Conservation (phyloP, 2,113 vertebrate species). For the Oncorhynchus kisutch region DNA sequence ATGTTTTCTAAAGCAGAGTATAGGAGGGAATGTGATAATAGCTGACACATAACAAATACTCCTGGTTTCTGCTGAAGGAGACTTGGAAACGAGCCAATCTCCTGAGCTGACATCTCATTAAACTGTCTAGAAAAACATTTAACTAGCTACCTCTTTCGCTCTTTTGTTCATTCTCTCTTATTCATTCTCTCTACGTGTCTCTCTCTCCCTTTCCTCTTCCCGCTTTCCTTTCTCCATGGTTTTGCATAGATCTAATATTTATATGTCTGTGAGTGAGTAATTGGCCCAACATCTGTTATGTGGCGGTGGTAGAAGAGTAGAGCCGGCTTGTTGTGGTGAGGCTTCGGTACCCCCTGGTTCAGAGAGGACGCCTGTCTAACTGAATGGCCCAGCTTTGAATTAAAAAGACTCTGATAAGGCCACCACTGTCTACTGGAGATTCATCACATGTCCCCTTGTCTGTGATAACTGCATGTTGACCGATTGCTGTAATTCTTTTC, state of each 20-base stretch:
- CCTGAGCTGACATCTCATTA: slow-evolving; percentile 79
- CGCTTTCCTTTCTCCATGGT: neutral
- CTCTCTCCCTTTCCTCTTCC: slow-evolving; percentile 6
- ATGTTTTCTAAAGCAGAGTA: slow-evolving; percentile 69
- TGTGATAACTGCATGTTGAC: slow-evolving; percentile 59
- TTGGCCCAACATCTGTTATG: slow-evolving; percentile 64
- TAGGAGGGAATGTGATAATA: slow-evolving; percentile 58
- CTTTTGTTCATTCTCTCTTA: slow-evolving; percentile 7
- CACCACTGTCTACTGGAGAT: slow-evolving; percentile 63
- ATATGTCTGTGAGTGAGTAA: slow-evolving; percentile 61
- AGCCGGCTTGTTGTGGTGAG: slow-evolving; percentile 31
- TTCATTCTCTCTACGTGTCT: neutral
- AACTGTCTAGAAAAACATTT: slow-evolving; percentile 64
- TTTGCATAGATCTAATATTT: slow-evolving; percentile 58
- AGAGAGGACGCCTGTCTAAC: slow-evolving; percentile 49
- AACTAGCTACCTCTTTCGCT: slow-evolving; percentile 43
- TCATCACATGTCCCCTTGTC: slow-evolving; percentile 60
- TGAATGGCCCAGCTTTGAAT: slow-evolving; percentile 70
- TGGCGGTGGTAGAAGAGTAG: slow-evolving; percentile 42
- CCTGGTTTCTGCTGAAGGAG: slow-evolving; percentile 43
- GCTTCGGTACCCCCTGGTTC: neutral
- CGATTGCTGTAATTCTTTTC: slow-evolving; percentile 58
- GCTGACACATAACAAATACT: slow-evolving; percentile 73
- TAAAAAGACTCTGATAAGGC: slow-evolving; percentile 68
- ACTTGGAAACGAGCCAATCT: slow-evolving; percentile 73